Evolutionary conservation across 2,888 invertebrate species (phyloP), one percentile per base, ranked within the genome.

Genomic region (Trachelus tabidus): DNA sequence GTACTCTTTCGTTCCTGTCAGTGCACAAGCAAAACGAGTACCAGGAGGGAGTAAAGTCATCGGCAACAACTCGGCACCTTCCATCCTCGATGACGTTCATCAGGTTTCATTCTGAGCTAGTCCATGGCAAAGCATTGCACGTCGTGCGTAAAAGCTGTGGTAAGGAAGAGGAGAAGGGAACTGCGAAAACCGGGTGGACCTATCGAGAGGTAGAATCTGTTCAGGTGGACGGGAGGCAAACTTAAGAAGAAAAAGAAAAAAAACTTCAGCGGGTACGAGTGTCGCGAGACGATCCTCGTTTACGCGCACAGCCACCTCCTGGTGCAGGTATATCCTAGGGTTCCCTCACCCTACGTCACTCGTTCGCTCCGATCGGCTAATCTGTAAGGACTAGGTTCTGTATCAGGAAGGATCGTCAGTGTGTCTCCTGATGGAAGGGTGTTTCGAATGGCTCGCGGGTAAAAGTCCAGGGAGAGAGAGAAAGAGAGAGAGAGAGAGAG

Each of bases 401-500:
- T 56, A 56, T 56, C 56, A 23, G 56, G 23, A 56, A 56, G 23
- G 56, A 56, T 56, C 23, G 56, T 56, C 56, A 9, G 56, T 56
- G 9, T 56, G 56, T 56, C 23, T 23, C 56, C 56, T 23, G 23
- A 23, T 23, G 56, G 56, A 56, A 56, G 56, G 56, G 23, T 23
- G 56, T 6, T 23, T 23, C 56, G 56, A 56, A 56, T 56, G 56
- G 56, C 56, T 56, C 56, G 23, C 56, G 56, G 56, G 23, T 56
- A 23, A 56, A 56, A 56, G 23, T 56, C 56, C 56, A 56, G 73
- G 33, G 75, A 73, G 77, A 75, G 75, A 34, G 40, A 56, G 75
- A 79, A 74, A 79, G 34, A 33, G 75, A 73, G 77, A 75, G 75
- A 34, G 40, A 56, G 75, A 79, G 34, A 33, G 31, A 31, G 75